These are phyloP conservation scores for Pelosia muscerda DNA, from an alignment of 2,888 invertebrate genomes.

Conservation along the genomic window DNA sequence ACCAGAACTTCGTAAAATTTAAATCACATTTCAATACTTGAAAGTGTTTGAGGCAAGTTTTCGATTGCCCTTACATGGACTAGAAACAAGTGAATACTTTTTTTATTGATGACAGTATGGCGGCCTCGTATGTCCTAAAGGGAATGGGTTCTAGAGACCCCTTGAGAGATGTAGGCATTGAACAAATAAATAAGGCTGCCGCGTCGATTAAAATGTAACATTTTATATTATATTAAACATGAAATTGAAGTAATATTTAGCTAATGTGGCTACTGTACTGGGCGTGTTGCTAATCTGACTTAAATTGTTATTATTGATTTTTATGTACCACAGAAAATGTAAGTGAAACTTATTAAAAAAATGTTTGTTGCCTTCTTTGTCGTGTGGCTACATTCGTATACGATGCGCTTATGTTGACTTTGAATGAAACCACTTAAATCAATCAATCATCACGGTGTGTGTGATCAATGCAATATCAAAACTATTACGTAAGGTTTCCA, in stretches of 20 bases:
- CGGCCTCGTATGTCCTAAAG: no score
- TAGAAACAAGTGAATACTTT: conserved; percentile 55
- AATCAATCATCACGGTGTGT: no score
- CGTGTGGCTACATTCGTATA: no score
- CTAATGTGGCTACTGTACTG: not conserved
- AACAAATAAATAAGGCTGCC: not conserved
- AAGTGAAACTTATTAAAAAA: no score
- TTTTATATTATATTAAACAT: not conserved
- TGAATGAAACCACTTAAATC: no score
- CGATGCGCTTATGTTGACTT: no score
- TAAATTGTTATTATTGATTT: not conserved
- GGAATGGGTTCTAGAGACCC: no score
- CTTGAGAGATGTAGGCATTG: not conserved
- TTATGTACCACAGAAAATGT: not conserved
- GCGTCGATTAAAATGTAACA: not conserved
- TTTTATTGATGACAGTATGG: conserved; percentile 14
- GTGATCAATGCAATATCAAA: no score
- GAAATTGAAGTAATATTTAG: not conserved
- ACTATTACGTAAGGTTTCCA: no score
- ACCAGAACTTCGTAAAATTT: conserved; percentile 64
- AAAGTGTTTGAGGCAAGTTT: conserved; percentile 50
- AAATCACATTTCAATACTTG: conserved; percentile 74
- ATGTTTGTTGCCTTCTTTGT: no score
- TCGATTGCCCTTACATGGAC: conserved; percentile 40
- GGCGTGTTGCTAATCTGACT: not conserved